Evolutionary conservation across 2,797 vertebrate genomes (phyloP), one percentile per base, ranked within the genome.

Genomic region (Amphiprion clarkii): DNA sequence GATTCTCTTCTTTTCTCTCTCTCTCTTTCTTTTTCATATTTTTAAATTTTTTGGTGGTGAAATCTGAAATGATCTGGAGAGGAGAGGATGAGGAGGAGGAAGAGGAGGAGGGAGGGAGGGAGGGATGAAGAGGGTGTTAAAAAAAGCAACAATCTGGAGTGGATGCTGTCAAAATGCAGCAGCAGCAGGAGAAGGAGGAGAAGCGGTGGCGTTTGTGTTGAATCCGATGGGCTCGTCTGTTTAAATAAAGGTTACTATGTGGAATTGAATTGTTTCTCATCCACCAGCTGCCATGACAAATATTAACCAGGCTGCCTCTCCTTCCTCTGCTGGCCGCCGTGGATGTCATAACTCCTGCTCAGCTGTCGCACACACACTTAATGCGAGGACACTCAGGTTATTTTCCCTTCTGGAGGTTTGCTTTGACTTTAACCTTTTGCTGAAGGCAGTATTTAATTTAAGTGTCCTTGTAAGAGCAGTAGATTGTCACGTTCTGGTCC

Each of bases 281-380:
- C 66, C 59, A 84, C 75, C 89, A 86, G 84, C 86, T 89, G 88
- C 85, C 86, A 76, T 52, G 78, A 76, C 81, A 89, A 85, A 91
- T 78, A 89, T 89, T 86, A 90, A 88, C 88, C 89, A 87, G 84
- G 56, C 83, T 73, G 74, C 57, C 40, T 83, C 67, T 69, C 19
- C 71, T 77, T 63, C 62, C 66, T 79, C 69, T 57, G 65, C 65
- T 9, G 40, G 31, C 63, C 76, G 74, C 62, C 6, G 36, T 66
- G 59, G 72, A 66, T 74, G 65, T 78, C 76, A 74, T 80, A 64
- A 76, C 76, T 84, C 46, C 61, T 3, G 57, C 74, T 87, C 78
- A 81, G 84, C 87, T 76, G 23, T 58, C 67, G 25, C 67, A 27
- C 66, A 29, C 46, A 53, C 13, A 56, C 65, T 54, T 27, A 27